A percentile compares a stretch with the other conserved stretches of the same genome.
Conservation (phyloP, 23 tunicate species). For the Styela clava region DNA sequence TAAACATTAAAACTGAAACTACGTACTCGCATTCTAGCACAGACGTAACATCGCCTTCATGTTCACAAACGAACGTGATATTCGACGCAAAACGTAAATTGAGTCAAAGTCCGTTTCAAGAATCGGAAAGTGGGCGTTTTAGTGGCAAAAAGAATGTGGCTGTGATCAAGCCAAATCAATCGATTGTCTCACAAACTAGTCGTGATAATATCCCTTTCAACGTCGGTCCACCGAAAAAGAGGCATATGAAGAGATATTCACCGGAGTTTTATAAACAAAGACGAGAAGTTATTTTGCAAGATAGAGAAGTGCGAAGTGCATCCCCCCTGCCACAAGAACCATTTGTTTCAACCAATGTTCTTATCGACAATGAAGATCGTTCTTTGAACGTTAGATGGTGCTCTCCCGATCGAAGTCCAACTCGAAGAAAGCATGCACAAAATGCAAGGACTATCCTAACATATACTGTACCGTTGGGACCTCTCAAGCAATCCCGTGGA, state of each 20-base stretch:
- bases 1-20: background rate
- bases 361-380: constrained; percentile 8
- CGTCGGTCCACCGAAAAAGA: constrained; percentile 23
- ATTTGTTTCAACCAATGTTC: constrained; percentile 25
- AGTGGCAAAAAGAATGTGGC: constrained; percentile 21
- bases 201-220: background rate
- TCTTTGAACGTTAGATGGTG: constrained; percentile 22
- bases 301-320: constrained; percentile 23
- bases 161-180: constrained; percentile 28
- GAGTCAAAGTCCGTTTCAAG: constrained; percentile 15
- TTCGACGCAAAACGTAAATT: constrained; percentile 2
- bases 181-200: background rate
- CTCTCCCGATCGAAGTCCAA: constrained; percentile 23
- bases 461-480: background rate
- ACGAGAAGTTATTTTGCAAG: background rate
- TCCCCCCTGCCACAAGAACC: constrained; percentile 17
- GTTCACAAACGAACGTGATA: background rate
- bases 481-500: constrained; percentile 1
- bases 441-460: constrained; percentile 7
- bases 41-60: background rate
- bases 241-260: constrained; percentile 23
- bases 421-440: background rate
- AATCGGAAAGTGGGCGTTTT: constrained; percentile 12
- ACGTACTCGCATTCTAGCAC: background rate
- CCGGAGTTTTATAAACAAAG: constrained; percentile 19